Evolutionary conservation across 2,113 vertebrate species (phyloP).

Genomic region (Noctilio leporinus): DNA sequence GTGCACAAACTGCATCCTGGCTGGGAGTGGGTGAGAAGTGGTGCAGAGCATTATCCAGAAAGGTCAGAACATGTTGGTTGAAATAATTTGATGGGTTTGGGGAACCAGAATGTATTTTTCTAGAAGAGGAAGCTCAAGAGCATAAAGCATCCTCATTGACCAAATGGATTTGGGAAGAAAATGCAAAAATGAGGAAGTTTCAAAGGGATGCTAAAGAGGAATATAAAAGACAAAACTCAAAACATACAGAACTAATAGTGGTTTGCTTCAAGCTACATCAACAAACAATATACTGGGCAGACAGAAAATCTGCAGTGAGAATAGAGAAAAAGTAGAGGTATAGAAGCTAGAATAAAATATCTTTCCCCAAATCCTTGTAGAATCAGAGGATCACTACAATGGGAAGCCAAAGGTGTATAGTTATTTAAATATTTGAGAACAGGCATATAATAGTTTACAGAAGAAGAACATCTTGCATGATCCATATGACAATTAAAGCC

Average conservation of each 20-base stretch:
- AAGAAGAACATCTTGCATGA: neutral
- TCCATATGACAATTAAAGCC: neutral
- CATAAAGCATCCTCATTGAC: neutral
- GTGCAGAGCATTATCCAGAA: neutral
- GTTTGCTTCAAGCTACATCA: neutral
- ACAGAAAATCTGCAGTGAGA: neutral
- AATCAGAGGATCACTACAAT: neutral
- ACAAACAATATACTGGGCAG: neutral
- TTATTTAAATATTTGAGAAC: conserved; percentile 17
- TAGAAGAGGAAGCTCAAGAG: neutral
- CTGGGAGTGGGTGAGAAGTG: neutral
- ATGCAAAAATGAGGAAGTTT: neutral
- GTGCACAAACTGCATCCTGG: neutral
- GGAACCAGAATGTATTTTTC: neutral
- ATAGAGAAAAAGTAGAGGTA: neutral
- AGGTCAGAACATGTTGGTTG: neutral
- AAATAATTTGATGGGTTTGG: neutral
- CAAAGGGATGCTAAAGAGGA: neutral
- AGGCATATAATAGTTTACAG: neutral
- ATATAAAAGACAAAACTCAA: neutral
- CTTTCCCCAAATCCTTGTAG: neutral
- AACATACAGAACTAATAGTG: neutral
- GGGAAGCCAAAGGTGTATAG: neutral
- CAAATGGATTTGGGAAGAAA: neutral
- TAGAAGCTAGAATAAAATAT: neutral